Conservation (phyloP, 2,113 vertebrate genomes). For the Python bivittatus region DNA sequence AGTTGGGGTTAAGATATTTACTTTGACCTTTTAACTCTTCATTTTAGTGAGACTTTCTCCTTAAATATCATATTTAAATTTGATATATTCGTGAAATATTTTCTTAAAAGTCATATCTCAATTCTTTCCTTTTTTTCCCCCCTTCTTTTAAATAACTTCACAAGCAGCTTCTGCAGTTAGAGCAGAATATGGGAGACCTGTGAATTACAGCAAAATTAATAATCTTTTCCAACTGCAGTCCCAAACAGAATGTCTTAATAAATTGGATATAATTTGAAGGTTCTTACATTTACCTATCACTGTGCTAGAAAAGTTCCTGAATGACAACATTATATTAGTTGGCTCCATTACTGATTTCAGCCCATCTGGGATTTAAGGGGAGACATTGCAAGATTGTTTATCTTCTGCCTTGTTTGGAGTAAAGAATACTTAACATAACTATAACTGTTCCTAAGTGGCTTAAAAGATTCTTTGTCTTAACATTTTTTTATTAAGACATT, state of each 20-base stretch:
- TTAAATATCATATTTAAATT: background rate
- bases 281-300: background rate
- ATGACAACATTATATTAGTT: background rate
- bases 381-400: background rate
- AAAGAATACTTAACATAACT: conserved; percentile 20
- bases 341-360: background rate
- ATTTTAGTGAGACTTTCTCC: background rate
- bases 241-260: background rate
- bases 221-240: background rate
- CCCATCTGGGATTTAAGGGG: background rate
- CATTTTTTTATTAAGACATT: conserved; percentile 34
- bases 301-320: background rate
- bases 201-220: background rate
- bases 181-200: background rate
- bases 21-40: background rate
- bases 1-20: background rate
- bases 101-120: background rate
- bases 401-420: conserved; percentile 7
- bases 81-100: background rate
- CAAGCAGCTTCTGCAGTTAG: background rate
- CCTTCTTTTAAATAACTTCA: background rate
- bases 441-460: conserved; percentile 4
- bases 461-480: conserved; percentile 25
- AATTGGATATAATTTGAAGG: background rate
- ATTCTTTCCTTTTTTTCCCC: background rate